These are phyloP conservation scores for Tragelaphus imberbis DNA, from an alignment of 2,113 vertebrate species.

Conservation along the genomic window DNA sequence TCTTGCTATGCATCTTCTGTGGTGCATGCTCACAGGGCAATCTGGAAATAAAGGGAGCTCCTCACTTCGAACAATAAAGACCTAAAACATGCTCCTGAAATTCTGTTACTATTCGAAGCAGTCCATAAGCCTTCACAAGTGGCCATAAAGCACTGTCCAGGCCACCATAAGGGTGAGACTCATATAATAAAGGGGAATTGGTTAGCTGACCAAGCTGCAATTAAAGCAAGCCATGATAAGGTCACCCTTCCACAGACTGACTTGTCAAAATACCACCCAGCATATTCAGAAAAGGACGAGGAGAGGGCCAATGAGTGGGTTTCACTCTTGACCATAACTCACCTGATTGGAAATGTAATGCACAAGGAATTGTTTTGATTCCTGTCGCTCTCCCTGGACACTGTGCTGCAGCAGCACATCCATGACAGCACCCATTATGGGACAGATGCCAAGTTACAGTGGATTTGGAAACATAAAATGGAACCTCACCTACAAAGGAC, in stretches of 20 bases:
- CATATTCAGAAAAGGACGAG: not conserved
- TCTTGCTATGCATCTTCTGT: not conserved
- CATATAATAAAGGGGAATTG: not conserved
- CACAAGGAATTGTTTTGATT: not conserved
- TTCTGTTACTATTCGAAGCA: not conserved
- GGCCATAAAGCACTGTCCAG: not conserved
- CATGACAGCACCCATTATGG: not conserved
- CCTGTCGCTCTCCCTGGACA: not conserved
- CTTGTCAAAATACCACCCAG: not conserved
- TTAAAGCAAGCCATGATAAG: not conserved
- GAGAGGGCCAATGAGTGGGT: not conserved
- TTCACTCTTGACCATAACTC: not conserved
- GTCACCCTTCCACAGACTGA: not conserved
- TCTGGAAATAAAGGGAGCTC: not conserved
- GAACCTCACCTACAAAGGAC: not conserved
- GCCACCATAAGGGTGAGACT: not conserved
- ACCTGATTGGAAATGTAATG: not conserved
- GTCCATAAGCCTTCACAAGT: not conserved
- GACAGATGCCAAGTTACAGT: not conserved
- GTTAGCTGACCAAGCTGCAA: not conserved
- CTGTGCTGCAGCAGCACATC: not conserved
- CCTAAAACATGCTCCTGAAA: not conserved
- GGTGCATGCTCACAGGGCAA: not conserved
- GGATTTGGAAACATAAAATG: not conserved
- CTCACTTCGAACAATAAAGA: not conserved